Conservation (phyloP, 2,888 invertebrate species). For the Sesia bembeciformis region DNA sequence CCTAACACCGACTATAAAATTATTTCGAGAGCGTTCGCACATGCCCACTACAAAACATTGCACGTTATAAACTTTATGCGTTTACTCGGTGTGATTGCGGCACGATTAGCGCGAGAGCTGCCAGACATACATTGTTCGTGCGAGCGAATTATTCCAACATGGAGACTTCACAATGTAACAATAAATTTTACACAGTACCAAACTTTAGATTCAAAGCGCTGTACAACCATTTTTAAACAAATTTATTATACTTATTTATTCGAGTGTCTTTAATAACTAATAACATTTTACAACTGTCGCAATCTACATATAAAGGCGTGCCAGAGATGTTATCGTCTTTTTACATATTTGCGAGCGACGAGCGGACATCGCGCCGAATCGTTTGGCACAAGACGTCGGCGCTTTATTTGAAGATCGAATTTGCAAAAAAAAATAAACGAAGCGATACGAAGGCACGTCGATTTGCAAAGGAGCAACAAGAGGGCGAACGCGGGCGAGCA, state of each 20-base stretch:
- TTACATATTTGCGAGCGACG: slow-evolving; percentile 13
- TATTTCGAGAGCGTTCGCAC: slow-evolving; percentile 46
- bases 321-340: slow-evolving; percentile 5
- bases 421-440: slow-evolving; percentile 44
- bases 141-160: background rate
- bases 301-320: slow-evolving; percentile 8
- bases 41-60: slow-evolving; percentile 25
- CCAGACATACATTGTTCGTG: background rate
- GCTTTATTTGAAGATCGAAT: slow-evolving; percentile 44
- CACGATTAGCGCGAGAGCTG: slow-evolving; percentile 20
- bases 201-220: background rate
- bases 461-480: slow-evolving; percentile 55
- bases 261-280: background rate
- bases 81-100: slow-evolving; percentile 18
- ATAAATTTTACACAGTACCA: background rate
- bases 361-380: slow-evolving; percentile 25
- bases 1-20: slow-evolving; percentile 29
- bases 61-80: slow-evolving; percentile 26
- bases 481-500: slow-evolving; percentile 23
- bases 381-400: slow-evolving; percentile 34
- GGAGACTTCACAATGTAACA: background rate
- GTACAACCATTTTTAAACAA: background rate
- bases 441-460: slow-evolving; percentile 48
- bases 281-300: too few species aligned
- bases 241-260: background rate